Evolutionary conservation across 1,140 invertebrate species (phyloP), one percentile per base, ranked within the genome.

Genomic region (Kradibia gibbosae): DNA sequence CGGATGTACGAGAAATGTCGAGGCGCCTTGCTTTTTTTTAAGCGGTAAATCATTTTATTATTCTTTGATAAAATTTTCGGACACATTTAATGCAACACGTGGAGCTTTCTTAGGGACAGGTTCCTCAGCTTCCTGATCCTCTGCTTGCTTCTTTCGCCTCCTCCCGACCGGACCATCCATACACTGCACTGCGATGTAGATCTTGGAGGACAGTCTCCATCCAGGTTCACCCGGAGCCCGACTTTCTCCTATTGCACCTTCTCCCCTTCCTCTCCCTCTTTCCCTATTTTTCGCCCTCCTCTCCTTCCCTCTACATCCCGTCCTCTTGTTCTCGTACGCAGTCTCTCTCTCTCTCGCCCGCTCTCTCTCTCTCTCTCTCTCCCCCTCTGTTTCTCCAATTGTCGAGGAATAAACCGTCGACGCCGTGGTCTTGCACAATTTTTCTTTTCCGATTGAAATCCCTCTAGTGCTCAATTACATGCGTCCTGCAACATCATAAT

Each of bases 11-110:
- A 22, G 34, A 34, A 7, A 42, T 39, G 22, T 74, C 0, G 28
- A 65, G 17, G 13, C n/a, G 25, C 25, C 34, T 25, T 1, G 48
- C 36, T 36, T 57, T 3, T 34, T 55, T 57, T 3, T 17, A 55
- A 71, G 71, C 65, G 55, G 20, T 71, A 78, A 70, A 55, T 55
- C 11, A 60, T 75, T 42, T 78, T 55, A 78, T 78, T 71, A 25
- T 20, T 71, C 31, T 17, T 42, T 55, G 48, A 78, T 80, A 75
- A 78, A 71, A 39, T 15, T 4, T 62, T 20, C 42, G 15, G 5
- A 67, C 15, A 71, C 4, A 39, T 25, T 25, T 36, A 48, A 50
- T 67, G 17, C 25, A 2, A n/a, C n/a, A 28, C 5, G 50, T 39
- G n/a, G 10, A 42, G 36, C 55, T 62, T 25, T 65, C 10, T n/a